Evolutionary conservation across 2,113 vertebrate species (phyloP).

Genomic region (Ranitomeya imitator): DNA sequence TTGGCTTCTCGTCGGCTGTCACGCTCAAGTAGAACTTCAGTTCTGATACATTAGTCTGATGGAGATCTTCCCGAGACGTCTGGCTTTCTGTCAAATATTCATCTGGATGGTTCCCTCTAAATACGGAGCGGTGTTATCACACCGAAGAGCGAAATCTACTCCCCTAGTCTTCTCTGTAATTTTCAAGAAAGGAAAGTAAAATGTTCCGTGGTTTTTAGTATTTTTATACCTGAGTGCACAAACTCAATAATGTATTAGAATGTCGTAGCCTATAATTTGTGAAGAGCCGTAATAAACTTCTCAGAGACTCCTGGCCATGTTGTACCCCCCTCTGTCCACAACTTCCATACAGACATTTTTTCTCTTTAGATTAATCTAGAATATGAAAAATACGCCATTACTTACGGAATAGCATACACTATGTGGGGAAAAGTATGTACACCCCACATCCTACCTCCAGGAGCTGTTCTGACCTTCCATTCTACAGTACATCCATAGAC

Average conservation of each 20-base stretch:
- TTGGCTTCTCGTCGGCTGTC: conserved; percentile 5
- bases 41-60: conserved; percentile 29
- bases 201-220: neutral
- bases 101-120: neutral
- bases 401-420: no score
- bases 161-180: neutral
- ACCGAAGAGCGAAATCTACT: neutral
- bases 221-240: neutral
- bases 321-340: no score
- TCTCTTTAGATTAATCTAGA: no score
- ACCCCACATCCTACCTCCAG: no score
- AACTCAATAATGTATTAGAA: neutral
- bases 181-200: neutral
- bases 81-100: conserved; percentile 26
- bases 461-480: no score
- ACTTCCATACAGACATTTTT: no score
- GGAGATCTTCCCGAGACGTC: conserved; percentile 17
- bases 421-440: no score
- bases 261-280: no score
- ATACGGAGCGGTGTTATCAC: neutral
- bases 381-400: no score
- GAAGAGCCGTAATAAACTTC: no score
- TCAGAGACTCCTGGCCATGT: no score
- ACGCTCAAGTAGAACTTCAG: conserved; percentile 1
- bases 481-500: no score